These are phyloP conservation scores for Nephotettix cincticeps DNA, from an alignment of 1,140 invertebrate species.

Conservation along the genomic window DNA sequence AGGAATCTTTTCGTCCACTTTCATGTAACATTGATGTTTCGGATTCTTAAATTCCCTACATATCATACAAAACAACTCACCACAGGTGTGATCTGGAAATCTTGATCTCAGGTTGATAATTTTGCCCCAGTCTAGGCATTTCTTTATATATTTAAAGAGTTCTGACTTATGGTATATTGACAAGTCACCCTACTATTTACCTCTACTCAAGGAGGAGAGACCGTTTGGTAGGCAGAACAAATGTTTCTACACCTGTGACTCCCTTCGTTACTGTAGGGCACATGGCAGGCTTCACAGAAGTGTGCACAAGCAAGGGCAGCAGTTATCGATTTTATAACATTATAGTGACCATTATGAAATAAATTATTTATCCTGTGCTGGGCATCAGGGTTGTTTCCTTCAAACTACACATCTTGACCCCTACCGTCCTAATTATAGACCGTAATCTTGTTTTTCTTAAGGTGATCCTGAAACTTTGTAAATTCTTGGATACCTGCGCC, in stretches of 20 bases:
- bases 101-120: neutral
- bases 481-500: too few relatives aligned
- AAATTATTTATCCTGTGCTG: neutral
- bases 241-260: neutral
- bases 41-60: neutral
- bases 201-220: neutral
- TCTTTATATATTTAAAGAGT: neutral
- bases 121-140: neutral
- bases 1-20: too few relatives aligned
- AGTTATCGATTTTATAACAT: slow-evolving; percentile 2
- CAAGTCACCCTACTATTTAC: neutral
- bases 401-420: neutral
- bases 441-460: neutral
- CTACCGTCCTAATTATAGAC: too few relatives aligned
- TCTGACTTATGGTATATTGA: neutral
- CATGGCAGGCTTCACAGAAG: slow-evolving; percentile 11
- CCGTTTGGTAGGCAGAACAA: neutral
- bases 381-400: neutral
- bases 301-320: neutral
- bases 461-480: neutral
- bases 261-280: neutral
- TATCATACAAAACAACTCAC: neutral
- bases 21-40: too few relatives aligned
- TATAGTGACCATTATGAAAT: neutral
- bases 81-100: neutral